Percentiles rank a stretch among this genome's conserved stretches.
Conservation (phyloP, 30 jellyfish, hydroid and myxozoan genomes). For the Turritopsis rubra region DNA sequence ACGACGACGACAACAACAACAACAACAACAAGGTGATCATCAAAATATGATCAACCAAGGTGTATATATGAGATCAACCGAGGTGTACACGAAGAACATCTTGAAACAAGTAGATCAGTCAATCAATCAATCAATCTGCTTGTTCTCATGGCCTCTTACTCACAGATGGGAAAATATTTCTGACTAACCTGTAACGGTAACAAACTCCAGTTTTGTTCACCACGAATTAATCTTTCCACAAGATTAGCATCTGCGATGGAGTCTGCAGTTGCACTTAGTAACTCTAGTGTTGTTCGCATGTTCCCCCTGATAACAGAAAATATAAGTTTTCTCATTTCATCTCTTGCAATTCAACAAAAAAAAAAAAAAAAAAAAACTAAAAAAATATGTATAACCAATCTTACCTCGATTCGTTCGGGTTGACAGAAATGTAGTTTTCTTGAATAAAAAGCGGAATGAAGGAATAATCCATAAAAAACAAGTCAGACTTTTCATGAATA, state of each 20-base stretch:
- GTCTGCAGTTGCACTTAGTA: constrained; percentile 77
- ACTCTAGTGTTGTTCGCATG: constrained; percentile 44
- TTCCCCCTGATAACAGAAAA: constrained; percentile 47
- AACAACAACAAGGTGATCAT: too few relatives aligned
- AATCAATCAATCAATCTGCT: too few relatives aligned
- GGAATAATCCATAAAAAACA: constrained; percentile 89
- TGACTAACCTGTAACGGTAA: constrained; percentile 87
- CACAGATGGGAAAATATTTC: background rate
- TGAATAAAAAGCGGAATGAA: constrained; percentile 91
- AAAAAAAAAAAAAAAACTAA: background rate
- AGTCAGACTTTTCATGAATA: constrained; percentile 56
- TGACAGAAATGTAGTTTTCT: constrained; percentile 65
- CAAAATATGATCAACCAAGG: too few relatives aligned
- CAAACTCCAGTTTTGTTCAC: constrained; percentile 68
- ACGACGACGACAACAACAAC: too few relatives aligned
- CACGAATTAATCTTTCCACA: constrained; percentile 70
- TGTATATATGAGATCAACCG: too few relatives aligned
- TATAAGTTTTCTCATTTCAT: background rate
- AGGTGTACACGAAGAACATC: too few relatives aligned
- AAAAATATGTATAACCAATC: background rate
- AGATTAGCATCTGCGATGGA: constrained; percentile 67
- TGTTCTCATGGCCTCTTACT: background rate
- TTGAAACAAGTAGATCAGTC: too few relatives aligned
- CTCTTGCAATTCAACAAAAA: background rate
- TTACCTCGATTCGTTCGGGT: constrained; percentile 65